These are phyloP conservation scores for Ciconia maguari DNA, from an alignment of 2,113 vertebrate species.

Conservation along the genomic window DNA sequence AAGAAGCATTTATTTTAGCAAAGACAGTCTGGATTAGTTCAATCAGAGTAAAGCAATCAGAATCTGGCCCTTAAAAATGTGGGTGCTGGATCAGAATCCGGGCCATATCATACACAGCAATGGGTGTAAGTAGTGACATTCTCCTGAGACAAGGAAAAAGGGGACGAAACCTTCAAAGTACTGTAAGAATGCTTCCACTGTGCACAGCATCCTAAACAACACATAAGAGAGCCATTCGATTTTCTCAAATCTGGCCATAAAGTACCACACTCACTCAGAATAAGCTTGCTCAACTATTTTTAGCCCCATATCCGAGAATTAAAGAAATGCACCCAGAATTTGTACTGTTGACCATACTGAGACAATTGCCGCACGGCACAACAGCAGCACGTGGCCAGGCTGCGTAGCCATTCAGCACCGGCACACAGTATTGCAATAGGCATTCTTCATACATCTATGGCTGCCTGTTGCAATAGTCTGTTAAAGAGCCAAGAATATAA, in stretches of 20 bases:
- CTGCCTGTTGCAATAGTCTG: not conserved
- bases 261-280: not conserved
- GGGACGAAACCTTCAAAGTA: not conserved
- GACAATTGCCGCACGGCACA: not conserved
- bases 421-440: rapidly evolving
- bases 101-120: not conserved
- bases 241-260: not conserved
- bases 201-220: not conserved
- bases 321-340: not conserved
- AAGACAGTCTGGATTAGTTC: not conserved
- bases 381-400: not conserved
- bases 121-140: not conserved
- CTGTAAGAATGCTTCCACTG: not conserved
- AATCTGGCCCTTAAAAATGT: not conserved
- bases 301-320: not conserved
- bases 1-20: not conserved
- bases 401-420: rapidly evolving
- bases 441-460: not conserved
- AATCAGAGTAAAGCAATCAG: not conserved
- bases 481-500: not conserved
- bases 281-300: not conserved
- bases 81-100: not conserved
- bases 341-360: not conserved
- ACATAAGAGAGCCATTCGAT: not conserved
- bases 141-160: not conserved